These are phyloP conservation scores for Trinorchestia longiramus DNA, from an alignment of 1,140 invertebrate genomes.

Conservation along the genomic window DNA sequence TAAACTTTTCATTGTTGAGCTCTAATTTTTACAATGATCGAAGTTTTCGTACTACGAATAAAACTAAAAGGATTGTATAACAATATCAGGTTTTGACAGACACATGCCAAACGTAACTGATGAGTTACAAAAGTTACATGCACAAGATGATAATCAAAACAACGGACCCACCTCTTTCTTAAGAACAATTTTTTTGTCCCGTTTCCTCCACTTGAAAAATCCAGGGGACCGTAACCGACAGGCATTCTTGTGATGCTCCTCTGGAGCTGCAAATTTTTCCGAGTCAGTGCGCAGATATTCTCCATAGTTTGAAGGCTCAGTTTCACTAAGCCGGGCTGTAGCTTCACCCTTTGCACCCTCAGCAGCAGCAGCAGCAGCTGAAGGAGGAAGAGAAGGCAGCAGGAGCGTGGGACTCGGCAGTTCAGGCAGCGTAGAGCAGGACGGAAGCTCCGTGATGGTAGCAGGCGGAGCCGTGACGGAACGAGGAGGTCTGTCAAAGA, in stretches of 20 bases:
- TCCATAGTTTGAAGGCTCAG: not conserved
- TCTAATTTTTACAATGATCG: too few species aligned
- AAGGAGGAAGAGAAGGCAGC: not conserved
- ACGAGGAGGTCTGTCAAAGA: not conserved
- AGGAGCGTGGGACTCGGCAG: not conserved
- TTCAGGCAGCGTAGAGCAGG: not conserved
- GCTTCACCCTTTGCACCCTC: not conserved
- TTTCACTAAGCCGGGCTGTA: too few species aligned
- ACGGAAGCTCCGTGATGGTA: conserved; percentile 7
- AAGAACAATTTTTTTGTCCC: not conserved
- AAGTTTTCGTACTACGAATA: too few species aligned
- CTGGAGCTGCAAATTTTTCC: not conserved
- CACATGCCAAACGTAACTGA: too few species aligned
- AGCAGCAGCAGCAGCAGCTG: not conserved
- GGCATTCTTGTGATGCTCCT: not conserved
- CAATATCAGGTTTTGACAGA: too few species aligned
- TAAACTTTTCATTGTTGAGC: too few species aligned
- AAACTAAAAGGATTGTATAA: too few species aligned
- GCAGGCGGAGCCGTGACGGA: not conserved
- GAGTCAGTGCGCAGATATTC: not conserved
- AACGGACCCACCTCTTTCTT: not conserved
- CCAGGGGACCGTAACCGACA: not conserved
- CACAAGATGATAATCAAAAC: too few species aligned
- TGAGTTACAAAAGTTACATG: too few species aligned
- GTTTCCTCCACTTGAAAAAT: conserved; percentile 4